Conservation (phyloP, 1,140 invertebrate genomes). For the Ladona fulva region DNA sequence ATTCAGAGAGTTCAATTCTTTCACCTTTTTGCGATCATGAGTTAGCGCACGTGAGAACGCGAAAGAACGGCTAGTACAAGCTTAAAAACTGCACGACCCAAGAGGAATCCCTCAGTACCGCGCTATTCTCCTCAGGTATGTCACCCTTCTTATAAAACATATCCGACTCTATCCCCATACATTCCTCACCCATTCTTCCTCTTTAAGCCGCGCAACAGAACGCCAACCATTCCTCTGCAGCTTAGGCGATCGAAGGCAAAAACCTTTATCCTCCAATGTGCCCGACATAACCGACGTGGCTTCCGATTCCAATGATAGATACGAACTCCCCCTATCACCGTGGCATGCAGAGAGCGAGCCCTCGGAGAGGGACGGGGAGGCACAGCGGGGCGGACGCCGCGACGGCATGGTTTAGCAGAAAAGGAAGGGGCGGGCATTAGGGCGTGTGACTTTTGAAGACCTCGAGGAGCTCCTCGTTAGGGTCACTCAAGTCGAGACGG, state of each 20-base stretch:
- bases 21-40: too few species aligned
- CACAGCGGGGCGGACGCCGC: neutral
- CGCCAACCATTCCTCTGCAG: neutral
- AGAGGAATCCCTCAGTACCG: too few species aligned
- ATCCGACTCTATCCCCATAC: neutral
- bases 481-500: neutral
- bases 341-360: neutral
- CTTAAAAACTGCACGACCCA: too few species aligned
- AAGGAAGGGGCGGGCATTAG: neutral
- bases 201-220: neutral
- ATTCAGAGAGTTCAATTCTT: too few species aligned
- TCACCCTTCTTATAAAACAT: neutral
- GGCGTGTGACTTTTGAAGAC: slow-evolving; percentile 4
- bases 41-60: too few species aligned
- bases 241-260: neutral
- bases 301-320: slow-evolving; percentile 6
- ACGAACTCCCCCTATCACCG: neutral
- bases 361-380: neutral
- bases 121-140: neutral
- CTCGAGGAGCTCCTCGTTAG: neutral
- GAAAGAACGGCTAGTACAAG: too few species aligned
- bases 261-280: neutral
- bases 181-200: neutral
- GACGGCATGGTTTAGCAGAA: neutral
- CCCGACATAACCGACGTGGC: neutral